Percentiles rank a stretch among this genome's conserved stretches.
phyloP scores from a whole-genome alignment of 2,113 vertebrate genomes.

The Tachysurus vachellii region DNA sequence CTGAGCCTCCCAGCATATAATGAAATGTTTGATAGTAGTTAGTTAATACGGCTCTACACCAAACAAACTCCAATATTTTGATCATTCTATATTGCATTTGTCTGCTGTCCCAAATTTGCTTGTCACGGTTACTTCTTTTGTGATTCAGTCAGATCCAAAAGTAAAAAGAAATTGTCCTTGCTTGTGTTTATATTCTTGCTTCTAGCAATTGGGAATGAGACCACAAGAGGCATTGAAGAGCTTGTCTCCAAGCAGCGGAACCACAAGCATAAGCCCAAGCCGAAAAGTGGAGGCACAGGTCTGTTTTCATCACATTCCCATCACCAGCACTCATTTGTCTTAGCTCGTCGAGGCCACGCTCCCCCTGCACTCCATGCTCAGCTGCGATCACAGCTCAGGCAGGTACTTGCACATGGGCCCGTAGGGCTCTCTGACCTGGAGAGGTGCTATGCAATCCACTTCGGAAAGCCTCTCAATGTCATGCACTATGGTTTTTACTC shows the following conservation, averaged over 20 bases:
- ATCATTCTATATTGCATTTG: not conserved
- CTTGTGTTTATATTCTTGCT: not conserved
- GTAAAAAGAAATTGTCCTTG: not conserved
- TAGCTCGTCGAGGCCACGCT: conserved; percentile 65
- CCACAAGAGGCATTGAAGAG: conserved; percentile 77
- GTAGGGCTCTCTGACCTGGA: conserved; percentile 80
- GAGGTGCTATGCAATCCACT: conserved; percentile 71
- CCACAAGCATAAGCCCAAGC: conserved; percentile 42
- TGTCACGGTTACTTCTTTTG: not conserved
- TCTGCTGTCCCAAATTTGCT: not conserved
- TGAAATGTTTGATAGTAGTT: not conserved
- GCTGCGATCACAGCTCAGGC: conserved; percentile 79
- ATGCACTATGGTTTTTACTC: conserved; percentile 83
- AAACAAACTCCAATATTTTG: not conserved
- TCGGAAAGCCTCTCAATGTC: conserved; percentile 75
- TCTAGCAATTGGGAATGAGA: conserved; percentile 80
- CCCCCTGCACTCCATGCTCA: conserved; percentile 72
- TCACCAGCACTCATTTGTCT: not conserved
- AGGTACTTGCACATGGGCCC: conserved; percentile 79
- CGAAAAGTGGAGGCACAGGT: not conserved
- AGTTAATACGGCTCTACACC: not conserved
- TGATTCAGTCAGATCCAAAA: not conserved
- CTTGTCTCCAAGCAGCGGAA: conserved; percentile 81
- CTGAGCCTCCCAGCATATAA: too few species aligned
- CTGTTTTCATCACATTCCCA: conserved; percentile 12